Percentiles rank a stretch among this genome's conserved stretches.
phyloP scores from a whole-genome alignment of 2,113 vertebrate species.

The Lophura nycthemera region DNA sequence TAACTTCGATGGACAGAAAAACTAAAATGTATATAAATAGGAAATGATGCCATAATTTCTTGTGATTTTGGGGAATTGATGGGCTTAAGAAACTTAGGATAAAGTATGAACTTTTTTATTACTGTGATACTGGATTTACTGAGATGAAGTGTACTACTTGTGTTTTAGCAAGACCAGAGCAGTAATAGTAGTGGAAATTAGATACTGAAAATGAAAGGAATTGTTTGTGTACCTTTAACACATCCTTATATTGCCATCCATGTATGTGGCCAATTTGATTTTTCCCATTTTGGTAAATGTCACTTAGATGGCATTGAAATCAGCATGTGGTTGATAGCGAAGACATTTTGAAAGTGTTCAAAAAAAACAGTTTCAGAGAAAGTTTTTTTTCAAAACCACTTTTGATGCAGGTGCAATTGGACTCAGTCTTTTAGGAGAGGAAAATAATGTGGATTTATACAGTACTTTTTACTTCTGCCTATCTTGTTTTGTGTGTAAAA shows the following conservation, averaged over 20 bases:
- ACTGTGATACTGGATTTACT: not conserved
- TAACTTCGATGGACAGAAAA: not conserved
- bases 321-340: not conserved
- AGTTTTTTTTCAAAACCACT: not conserved
- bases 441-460: constrained; percentile 9
- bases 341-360: not conserved
- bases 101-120: not conserved
- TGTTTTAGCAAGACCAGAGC: not conserved
- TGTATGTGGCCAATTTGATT: not conserved
- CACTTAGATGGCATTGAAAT: not conserved
- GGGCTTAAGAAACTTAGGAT: not conserved
- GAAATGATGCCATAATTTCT: not conserved
- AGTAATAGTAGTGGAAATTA: not conserved
- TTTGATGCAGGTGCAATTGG: not conserved
- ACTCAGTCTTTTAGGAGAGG: not conserved
- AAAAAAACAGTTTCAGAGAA: not conserved
- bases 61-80: not conserved
- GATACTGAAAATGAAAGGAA: not conserved
- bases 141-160: not conserved
- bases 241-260: not conserved
- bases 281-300: constrained; percentile 23
- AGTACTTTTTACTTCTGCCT: not conserved
- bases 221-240: not conserved
- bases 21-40: not conserved
- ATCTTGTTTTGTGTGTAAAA: not conserved